phyloP scores from a whole-genome alignment of 1,140 invertebrate genomes.

The Orchesella cincta region DNA sequence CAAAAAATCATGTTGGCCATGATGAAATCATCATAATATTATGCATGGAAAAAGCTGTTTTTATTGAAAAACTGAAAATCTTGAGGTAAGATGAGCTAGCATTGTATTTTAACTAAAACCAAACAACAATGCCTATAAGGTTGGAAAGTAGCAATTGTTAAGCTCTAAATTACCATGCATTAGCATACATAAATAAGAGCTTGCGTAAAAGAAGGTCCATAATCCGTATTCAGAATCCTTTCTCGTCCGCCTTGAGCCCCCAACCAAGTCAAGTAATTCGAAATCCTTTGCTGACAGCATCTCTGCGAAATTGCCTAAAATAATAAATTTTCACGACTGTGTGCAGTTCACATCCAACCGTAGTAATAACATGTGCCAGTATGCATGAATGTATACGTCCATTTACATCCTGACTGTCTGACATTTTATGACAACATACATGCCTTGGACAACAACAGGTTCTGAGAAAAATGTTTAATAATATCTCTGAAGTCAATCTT shows the following conservation, averaged over 20 bases:
- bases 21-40: background rate
- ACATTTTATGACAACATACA: slow-evolving; percentile 2
- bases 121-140: no score
- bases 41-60: background rate
- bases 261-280: no score
- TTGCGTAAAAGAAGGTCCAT: background rate
- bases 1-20: background rate
- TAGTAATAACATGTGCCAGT: background rate
- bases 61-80: background rate
- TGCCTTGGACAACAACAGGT: slow-evolving; percentile 6
- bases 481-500: background rate
- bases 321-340: background rate
- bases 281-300: no score
- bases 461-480: background rate
- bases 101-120: no score
- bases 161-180: no score
- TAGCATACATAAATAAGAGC: background rate
- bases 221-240: background rate
- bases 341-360: background rate
- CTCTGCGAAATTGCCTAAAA: background rate
- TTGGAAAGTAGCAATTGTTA: no score
- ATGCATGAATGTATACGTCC: slow-evolving; percentile 3
- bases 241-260: slow-evolving; percentile 12
- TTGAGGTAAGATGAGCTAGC: no score
- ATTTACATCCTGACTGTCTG: no score